phyloP scores from a whole-genome alignment of 2,113 vertebrate species.

The Brevimyrus niger region DNA sequence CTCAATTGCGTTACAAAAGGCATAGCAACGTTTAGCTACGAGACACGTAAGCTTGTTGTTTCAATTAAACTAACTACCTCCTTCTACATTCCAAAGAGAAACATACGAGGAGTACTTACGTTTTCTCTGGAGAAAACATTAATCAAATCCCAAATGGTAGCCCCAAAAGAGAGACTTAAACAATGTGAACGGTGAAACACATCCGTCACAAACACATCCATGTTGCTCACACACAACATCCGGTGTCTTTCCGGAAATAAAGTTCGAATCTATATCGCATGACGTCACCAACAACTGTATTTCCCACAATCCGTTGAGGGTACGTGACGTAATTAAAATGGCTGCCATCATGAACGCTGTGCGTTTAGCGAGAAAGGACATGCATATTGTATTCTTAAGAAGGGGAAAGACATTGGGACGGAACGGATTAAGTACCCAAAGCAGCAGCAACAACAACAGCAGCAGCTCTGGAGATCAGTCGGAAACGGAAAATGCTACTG shows the following conservation, averaged over 20 bases:
- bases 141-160: slow-evolving; percentile 43
- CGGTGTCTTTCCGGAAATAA: not conserved
- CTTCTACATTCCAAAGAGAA: not conserved
- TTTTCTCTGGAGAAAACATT: slow-evolving; percentile 27
- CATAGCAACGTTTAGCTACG: not conserved
- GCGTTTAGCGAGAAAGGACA: not conserved
- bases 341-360: not conserved
- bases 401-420: not conserved
- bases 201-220: slow-evolving; percentile 50
- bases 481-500: not conserved
- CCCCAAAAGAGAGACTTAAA: slow-evolving; percentile 26
- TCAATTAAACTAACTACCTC: not conserved
- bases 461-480: not conserved
- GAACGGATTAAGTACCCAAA: not conserved
- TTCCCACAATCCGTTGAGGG: not conserved
- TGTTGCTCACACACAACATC: slow-evolving; percentile 24
- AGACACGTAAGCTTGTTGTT: not conserved
- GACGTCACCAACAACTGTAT: not conserved
- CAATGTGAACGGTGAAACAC: slow-evolving; percentile 12
- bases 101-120: slow-evolving; percentile 33
- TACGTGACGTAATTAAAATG: not conserved
- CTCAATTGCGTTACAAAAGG: not conserved
- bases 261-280: not conserved
- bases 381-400: not conserved
- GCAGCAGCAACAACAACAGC: not conserved